Conservation (phyloP, 2,113 vertebrate species). For the Ranitomeya imitator region DNA sequence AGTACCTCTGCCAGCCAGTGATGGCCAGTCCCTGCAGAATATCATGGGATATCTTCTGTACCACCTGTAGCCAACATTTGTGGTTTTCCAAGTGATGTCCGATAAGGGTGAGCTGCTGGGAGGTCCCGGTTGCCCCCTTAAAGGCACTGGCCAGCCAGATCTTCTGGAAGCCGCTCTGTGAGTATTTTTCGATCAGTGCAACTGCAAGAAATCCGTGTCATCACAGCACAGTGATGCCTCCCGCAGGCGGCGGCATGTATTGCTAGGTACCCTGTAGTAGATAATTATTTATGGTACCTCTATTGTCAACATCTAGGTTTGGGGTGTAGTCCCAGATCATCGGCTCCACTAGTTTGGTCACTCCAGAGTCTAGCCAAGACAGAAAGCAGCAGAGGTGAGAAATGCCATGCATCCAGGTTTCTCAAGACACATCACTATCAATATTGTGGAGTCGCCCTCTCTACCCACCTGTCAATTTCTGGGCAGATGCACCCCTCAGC, state of each 20-base stretch:
- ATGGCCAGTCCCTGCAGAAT: conserved; percentile 82
- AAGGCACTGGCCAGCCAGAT: conserved; percentile 94
- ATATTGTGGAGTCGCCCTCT: no score
- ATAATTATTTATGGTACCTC: conserved; percentile 71
- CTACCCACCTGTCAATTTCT: conserved; percentile 80
- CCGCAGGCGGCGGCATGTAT: background rate
- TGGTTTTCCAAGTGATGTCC: conserved; percentile 90
- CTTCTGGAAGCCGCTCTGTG: conserved; percentile 77
- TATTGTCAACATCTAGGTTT: conserved; percentile 78
- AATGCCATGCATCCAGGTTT: background rate
- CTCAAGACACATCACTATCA: no score
- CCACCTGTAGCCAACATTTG: conserved; percentile 85
- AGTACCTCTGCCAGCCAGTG: conserved; percentile 95
- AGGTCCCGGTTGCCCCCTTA: conserved; percentile 87
- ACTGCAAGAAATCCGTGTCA: conserved; percentile 66
- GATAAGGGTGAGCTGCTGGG: conserved; percentile 77
- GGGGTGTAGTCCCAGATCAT: conserved; percentile 96
- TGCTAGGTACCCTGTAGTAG: background rate
- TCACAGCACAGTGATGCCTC: background rate
- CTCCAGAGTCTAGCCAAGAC: conserved; percentile 77
- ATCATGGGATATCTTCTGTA: conserved; percentile 63
- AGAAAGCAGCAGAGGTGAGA: background rate
- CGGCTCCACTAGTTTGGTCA: conserved; percentile 83
- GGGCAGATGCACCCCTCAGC: conserved; percentile 81
- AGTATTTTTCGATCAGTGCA: conserved; percentile 83